Base-by-base conservation (phyloP, 2,888 invertebrate genomes). In the Isotomurus palustris region DNA sequence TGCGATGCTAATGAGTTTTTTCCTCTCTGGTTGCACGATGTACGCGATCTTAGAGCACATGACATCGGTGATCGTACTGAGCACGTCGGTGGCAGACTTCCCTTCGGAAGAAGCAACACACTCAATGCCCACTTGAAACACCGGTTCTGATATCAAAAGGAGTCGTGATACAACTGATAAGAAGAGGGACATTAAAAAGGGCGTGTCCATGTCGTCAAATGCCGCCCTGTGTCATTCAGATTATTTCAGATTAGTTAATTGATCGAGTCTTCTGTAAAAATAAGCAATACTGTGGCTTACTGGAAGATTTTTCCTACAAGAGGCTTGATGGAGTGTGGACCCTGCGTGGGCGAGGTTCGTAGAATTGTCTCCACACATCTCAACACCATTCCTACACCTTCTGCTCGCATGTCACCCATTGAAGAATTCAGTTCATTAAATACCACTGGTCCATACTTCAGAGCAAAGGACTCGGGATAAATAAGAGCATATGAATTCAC, bases 11-110 rank as follows among this genome's bases (percentile, higher is more conserved):
- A 90, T 82, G 28, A 94, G 79, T 76, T 95, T 95, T 72, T 87
- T 83, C 75, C 87, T 82, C 72, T 91, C 89, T 8, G 84, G 81
- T 68, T 88, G 87, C 0, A 87, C 83, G 2, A 91, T 84, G 52
- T 84, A 77, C 36, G 86, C 83, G 83, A 91, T 87, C 75, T 84
- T 86, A 63, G 83, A 82, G 6, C 89, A 81, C 88, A 91, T 92
- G 0, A 85, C 82, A 66, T 85, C 84, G 47, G 91, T 76, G 28
- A 93, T 79, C 71, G 82, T 82, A 48, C 81, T 82, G 49, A 92
- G 76, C 52, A 89, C 83, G 57, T 82, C 80, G 57, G 84, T 82
- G 24, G 77, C 71, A 17, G 67, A 61, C 57, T 71, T 67, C 12
- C 69, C 68, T 47, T 73, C 64, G 17, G 64, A 60, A 38, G 70